A percentile compares a stretch with the other conserved stretches of the same genome.
Conservation (phyloP, 2,113 vertebrate genomes). For the Eira barbara region DNA sequence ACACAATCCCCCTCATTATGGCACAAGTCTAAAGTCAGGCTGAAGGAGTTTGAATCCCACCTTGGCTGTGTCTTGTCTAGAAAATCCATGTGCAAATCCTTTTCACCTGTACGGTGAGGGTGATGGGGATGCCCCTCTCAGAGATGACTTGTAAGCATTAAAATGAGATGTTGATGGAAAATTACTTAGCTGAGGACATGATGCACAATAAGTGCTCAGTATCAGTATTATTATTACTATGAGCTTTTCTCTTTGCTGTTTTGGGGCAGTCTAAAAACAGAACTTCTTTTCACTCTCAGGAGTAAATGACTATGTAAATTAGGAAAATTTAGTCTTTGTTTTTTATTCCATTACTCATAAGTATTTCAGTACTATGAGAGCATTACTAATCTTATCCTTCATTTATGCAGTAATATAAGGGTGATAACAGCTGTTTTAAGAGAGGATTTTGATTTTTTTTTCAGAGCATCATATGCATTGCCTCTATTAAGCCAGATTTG, state of each 20-base stretch:
- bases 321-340: constrained; percentile 50
- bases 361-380: constrained; percentile 51
- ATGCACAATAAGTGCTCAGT: not conserved
- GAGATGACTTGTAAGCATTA: not conserved
- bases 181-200: not conserved
- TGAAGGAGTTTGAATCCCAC: not conserved
- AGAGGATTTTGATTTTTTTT: constrained; percentile 47
- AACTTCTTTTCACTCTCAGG: constrained; percentile 26
- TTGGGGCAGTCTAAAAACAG: constrained; percentile 47
- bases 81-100: not conserved
- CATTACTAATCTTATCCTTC: constrained; percentile 68
- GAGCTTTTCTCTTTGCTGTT: not conserved
- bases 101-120: not conserved
- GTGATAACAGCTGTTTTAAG: constrained; percentile 65
- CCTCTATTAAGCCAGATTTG: constrained; percentile 56
- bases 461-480: constrained; percentile 40
- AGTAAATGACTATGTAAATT: constrained; percentile 64
- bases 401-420: constrained; percentile 47
- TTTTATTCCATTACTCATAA: constrained; percentile 65
- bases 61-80: not conserved
- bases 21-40: not conserved
- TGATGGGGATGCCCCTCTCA: not conserved
- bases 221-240: not conserved
- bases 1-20: not conserved
- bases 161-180: not conserved